Base-by-base conservation (phyloP, 2,797 vertebrate species). In the Hippopotamyrus pictus region DNA sequence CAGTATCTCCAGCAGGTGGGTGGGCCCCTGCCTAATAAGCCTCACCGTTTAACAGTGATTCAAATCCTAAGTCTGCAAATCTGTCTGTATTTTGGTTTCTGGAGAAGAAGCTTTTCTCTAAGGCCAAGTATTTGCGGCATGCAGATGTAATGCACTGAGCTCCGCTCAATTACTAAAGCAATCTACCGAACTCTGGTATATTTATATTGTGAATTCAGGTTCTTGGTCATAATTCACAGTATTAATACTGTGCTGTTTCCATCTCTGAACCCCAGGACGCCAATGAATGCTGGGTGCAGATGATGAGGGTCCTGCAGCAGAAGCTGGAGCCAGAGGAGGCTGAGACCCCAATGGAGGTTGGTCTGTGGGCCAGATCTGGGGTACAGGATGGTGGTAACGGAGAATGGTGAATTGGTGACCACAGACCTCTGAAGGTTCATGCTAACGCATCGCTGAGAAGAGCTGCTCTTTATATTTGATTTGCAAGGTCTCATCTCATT, bases 231-330 rank as follows among this genome's bases (percentile, higher is more conserved):
- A 44, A 33, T 33, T 9, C 11, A 17, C 85, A n/a, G 1, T 5
- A 6, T 86, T 46, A 48, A 29, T 76, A 25, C 25, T 19, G 33
- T 17, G 22, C 73, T 54, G 89, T 14, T 7, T 37, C 29, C 17
- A 54, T n/a, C 14, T 87, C 54, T 76, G 14, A 2, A 51, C 19
- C 83, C 19, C 92, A 99, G 98, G 99, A 99, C 96, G 99, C 99
- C 88, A 99, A 99, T 59, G 99, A 99, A 92, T 99, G 98, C 93
- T 99, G 98, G 98, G 94, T 98, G 91, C 97, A 99, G 94, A 97
- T 99, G 95, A 98, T 99, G 98, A 96, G 97, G 89, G 98, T 99
- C 19, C 96, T 99, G 86, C 99, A 99, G 93, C 99, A 99, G 94
- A 99, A 99, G 89, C 91, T 99, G 93, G 98, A 99, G 94, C 94